Base-by-base conservation (phyloP, 30 jellyfish, hydroid and myxozoan genomes). In the Turritopsis dohrnii region DNA sequence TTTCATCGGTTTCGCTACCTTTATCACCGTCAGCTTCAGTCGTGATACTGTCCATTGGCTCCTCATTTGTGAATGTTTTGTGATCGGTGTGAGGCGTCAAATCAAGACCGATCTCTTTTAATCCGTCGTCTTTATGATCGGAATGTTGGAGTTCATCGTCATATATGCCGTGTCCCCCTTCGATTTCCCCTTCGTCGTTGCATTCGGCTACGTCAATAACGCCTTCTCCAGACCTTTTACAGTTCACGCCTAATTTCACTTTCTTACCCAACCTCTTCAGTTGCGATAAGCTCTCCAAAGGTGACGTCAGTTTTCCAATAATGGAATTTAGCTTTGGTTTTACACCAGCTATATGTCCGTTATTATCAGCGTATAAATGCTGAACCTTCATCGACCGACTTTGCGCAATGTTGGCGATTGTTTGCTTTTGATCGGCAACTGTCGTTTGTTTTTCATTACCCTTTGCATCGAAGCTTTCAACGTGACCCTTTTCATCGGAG, bases 21-120 rank as follows among this genome's bases (percentile, higher is more conserved):
- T 80, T 80, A 26, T 80, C 87, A 16, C 76, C 87, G 53, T 80
- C 87, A 31, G 87, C 87, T 80, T 80, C 87, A 16, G 87, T 80
- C 41, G 87, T 80, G 31, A 80, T 80, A 20, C 87, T 80, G 28
- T 80, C 80, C 28, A 53, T 65, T 4, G 87, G 87, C 9, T 80
- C 87, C 21, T 80, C 87, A 9, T 69, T 29, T 22, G 66, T 30
- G 19, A n/a, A n/a, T 19, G 72, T 3, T 26, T 53, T 80, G 20
- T 80, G 87, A n/a, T 80, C 87, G 9, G 25, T 16, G 53, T 21
- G 77, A 41, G 79, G n/a, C n/a, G n/a, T 27, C 22, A 52, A 28
- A 19, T 80, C 87, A 22, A 30, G 29, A 26, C 72, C 85, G 26
- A 27, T 31, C 66, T 80, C 87, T 65, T 54, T 41, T 19, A 31